phyloP scores from a whole-genome alignment of 2,113 vertebrate species.

The Odocoileus hemionus region DNA sequence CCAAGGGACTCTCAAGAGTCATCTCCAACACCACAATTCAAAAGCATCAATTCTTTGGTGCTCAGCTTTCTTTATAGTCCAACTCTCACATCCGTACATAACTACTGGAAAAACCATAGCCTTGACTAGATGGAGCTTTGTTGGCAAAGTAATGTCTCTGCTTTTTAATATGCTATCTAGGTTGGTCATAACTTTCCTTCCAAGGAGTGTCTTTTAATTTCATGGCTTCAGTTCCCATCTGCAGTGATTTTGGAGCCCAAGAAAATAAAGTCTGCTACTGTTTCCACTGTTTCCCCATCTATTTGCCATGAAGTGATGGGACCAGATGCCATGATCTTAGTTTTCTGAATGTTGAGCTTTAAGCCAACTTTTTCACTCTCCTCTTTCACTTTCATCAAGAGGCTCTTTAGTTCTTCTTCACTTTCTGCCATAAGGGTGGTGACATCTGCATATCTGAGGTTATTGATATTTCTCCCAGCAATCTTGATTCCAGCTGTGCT shows the following conservation, averaged over 20 bases:
- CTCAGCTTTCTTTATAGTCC: not conserved
- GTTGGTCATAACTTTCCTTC: not conserved
- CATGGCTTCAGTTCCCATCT: not conserved
- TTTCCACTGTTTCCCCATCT: not conserved
- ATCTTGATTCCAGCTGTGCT: not conserved
- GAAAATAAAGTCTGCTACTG: not conserved
- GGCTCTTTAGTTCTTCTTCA: not conserved
- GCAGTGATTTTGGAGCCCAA: not conserved
- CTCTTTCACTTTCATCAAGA: not conserved
- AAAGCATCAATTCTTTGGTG: accelerated
- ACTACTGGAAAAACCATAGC: not conserved
- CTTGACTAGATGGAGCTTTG: not conserved
- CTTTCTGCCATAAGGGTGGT: not conserved
- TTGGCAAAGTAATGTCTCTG: not conserved
- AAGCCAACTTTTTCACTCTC: not conserved
- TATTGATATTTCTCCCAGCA: accelerated
- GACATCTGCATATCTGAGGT: not conserved
- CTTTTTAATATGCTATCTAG: not conserved
- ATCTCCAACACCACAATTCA: not conserved
- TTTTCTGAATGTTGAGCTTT: not conserved
- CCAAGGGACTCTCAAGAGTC: not conserved
- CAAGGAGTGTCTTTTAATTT: not conserved
- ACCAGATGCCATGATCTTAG: not conserved
- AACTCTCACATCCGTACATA: not conserved
- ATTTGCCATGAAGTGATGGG: not conserved